A percentile compares a stretch with the other conserved stretches of the same genome.
Evolutionary conservation across 2,797 vertebrate genomes (phyloP).

Genomic region (Myiotriccus ornatus): DNA sequence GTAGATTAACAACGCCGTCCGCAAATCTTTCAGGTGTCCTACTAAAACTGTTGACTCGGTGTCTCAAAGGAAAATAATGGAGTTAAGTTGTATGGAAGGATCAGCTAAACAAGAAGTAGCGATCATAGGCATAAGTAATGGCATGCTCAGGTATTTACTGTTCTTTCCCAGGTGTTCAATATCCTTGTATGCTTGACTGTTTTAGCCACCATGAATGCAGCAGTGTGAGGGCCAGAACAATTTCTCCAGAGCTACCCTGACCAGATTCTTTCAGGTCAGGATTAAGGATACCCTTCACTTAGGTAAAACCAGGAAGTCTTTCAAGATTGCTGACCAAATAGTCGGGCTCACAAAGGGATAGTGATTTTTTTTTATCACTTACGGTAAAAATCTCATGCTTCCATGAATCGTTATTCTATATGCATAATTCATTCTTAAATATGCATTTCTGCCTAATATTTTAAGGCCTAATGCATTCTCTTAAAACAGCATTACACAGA

Average conservation of each 20-base stretch:
- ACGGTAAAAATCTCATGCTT: background rate
- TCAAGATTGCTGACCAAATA: background rate
- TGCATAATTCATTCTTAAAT: background rate
- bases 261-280: background rate
- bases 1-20: background rate
- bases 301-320: background rate
- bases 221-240: background rate
- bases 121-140: background rate
- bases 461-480: background rate
- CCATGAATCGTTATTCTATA: background rate
- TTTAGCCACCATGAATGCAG: background rate
- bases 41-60: rapidly evolving
- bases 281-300: background rate
- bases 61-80: background rate
- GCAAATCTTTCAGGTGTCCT: rapidly evolving
- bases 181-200: background rate
- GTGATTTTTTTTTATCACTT: background rate
- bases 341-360: background rate
- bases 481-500: background rate
- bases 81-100: background rate
- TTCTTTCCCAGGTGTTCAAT: background rate
- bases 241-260: background rate
- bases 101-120: background rate
- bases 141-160: background rate
- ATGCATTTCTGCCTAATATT: background rate